Base-by-base conservation (phyloP, 1,140 invertebrate genomes). In the Agraylea sexmaculata region DNA sequence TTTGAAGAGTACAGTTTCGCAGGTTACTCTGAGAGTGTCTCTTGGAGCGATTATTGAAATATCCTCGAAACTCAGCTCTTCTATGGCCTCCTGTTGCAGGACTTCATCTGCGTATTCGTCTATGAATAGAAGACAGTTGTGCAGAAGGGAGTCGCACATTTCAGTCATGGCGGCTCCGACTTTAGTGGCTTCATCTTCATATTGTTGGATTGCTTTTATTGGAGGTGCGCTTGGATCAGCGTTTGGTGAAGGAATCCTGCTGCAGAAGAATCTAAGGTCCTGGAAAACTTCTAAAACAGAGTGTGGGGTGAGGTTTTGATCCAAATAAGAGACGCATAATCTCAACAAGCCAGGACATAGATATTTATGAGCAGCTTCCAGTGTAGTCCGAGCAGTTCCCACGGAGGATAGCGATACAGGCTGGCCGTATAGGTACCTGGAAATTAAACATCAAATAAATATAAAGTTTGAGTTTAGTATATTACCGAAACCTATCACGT, bases 311-410 rank as follows among this genome's bases (percentile, higher is more conserved):
- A 33, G 51, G 50, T 49, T 36, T 12, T 32, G 28, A 25, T 69
- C 68, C 2, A 83, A 59, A 36, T 74, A 77, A 6, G 66, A 56
- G 2, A 77, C 70, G 37, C 78, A 80, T 8, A 71, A 55, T 31
- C 68, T 58, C 11, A 73, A 71, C 7, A 83, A 60, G 20, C 68
- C 71, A 2, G 70, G 65, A 40, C 78, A 78, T 3, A 78, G 57
- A 47, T 80, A 83, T 43, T 79, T 75, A 50, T 80, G 73, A 4
- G 78, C 75, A 1, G 74, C 74, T 49, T 79, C 71, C 0, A 83
- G 64, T 0, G 79, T 75, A 5, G 65, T 64, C 12, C 80, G 57
- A 7, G 78, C 76, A 1, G 75, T 77, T 1, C 62, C 59, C 2
- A 79, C 71, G 0, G 77, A 74, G 36, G 75, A 70, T 18, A 83